These are phyloP conservation scores for Melangyna quadrimaculata DNA, from an alignment of 2,888 invertebrate species.

Conservation along the genomic window DNA sequence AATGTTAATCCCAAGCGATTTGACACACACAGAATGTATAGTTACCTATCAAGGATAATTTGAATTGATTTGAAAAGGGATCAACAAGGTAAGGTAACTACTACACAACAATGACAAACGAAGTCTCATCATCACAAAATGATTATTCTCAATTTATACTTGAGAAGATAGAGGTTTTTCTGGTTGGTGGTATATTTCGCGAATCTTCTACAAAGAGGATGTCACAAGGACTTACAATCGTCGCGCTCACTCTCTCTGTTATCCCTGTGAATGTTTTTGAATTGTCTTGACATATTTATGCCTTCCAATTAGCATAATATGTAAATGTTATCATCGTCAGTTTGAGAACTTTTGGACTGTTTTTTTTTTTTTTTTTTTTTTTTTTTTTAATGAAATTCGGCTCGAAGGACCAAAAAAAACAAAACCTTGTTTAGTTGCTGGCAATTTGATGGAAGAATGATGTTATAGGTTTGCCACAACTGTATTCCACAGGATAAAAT, in stretches of 20 bases:
- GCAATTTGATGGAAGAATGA: conserved; percentile 69
- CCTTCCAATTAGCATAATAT: conserved; percentile 69
- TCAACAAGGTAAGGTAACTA: background rate
- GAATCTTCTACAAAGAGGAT: conserved; percentile 21
- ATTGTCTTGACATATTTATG: conserved; percentile 70
- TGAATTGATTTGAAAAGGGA: conserved; percentile 63
- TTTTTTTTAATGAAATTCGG: conserved; percentile 51
- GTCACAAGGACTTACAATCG: conserved; percentile 32
- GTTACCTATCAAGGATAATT: conserved; percentile 53
- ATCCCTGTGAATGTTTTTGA: conserved; percentile 68
- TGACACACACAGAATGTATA: conserved; percentile 28
- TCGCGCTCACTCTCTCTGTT: conserved; percentile 22
- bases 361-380: conserved; percentile 3
- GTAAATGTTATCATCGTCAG: conserved; percentile 70
- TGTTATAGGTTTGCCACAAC: conserved; percentile 53
- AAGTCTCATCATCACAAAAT: conserved; percentile 38
- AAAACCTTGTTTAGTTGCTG: conserved; percentile 4
- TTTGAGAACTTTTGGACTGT: conserved; percentile 26
- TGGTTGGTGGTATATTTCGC: conserved; percentile 6
- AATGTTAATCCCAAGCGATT: conserved; percentile 68
- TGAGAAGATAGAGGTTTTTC: background rate
- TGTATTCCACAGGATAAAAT: conserved; percentile 58
- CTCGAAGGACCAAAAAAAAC: conserved; percentile 55
- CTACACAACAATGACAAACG: background rate
- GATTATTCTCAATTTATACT: conserved; percentile 66